Evolutionary conservation across 2,113 vertebrate species (phyloP).

Genomic region (Hepsetus odoe): DNA sequence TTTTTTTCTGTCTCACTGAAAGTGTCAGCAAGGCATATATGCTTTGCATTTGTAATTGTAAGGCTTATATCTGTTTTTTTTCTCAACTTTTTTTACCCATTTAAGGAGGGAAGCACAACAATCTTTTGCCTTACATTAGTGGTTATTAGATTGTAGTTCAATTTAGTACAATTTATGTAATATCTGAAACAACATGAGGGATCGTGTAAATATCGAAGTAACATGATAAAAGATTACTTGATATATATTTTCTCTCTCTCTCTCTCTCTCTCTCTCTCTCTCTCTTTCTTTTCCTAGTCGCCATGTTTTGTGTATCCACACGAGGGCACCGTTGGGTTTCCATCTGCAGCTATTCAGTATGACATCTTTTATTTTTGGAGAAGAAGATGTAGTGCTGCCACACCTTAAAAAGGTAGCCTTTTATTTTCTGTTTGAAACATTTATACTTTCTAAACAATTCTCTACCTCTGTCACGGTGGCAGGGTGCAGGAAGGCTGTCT

Average conservation of each 20-base stretch:
- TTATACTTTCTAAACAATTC: neutral
- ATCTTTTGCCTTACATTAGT: neutral
- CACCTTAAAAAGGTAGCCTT: constrained; percentile 79
- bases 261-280: neutral
- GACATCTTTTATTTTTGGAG: constrained; percentile 83
- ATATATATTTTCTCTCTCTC: neutral
- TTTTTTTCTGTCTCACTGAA: too few relatives aligned
- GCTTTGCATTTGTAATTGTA: neutral
- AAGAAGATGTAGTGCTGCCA: constrained; percentile 84
- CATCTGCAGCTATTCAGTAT: constrained; percentile 83
- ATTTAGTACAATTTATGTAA: neutral
- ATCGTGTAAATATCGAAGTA: neutral
- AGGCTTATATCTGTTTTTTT: too few relatives aligned
- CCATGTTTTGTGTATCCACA: constrained; percentile 79
- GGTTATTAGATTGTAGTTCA: neutral
- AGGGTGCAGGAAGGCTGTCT: too few relatives aligned
- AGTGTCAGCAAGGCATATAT: neutral
- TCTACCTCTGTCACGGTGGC: neutral
- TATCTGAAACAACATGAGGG: neutral
- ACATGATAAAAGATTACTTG: neutral
- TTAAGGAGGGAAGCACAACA: neutral
- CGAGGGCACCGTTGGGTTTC: constrained; percentile 74
- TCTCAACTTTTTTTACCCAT: too few relatives aligned
- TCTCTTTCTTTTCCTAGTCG: constrained; percentile 70
- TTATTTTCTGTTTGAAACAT: neutral